Percentiles rank a stretch among this genome's conserved stretches.
Evolutionary conservation across 2,888 invertebrate species (phyloP).

Genomic region (Parnassius glacialis): DNA sequence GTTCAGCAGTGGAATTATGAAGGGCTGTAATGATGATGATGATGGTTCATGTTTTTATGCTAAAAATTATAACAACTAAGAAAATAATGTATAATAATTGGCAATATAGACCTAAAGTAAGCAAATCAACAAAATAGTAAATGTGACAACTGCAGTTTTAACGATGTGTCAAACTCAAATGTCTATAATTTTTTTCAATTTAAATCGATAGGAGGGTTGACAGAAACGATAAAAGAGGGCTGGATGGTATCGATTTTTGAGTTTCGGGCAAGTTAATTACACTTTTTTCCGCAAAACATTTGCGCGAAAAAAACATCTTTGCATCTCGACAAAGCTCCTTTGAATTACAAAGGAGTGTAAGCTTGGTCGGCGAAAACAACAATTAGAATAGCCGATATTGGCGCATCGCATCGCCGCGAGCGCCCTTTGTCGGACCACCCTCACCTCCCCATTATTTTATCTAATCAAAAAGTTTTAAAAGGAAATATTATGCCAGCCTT

Average conservation of each 20-base stretch:
- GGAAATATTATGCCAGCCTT: constrained; percentile 81
- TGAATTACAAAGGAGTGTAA: constrained; percentile 67
- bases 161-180: constrained; percentile 60
- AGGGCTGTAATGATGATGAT: too few species aligned
- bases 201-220: constrained; percentile 61
- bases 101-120: not conserved
- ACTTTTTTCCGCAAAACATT: constrained; percentile 19
- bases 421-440: constrained; percentile 53
- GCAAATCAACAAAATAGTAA: constrained; percentile 53
- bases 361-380: constrained; percentile 71
- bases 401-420: constrained; percentile 69
- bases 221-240: constrained; percentile 32
- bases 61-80: too few species aligned
- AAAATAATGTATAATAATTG: too few species aligned
- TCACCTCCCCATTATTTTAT: constrained; percentile 79
- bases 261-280: constrained; percentile 57
- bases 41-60: too few species aligned
- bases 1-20: too few species aligned
- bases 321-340: constrained; percentile 32
- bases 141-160: constrained; percentile 44
- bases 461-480: constrained; percentile 83
- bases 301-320: constrained; percentile 19
- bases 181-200: constrained; percentile 65
- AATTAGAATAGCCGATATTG: constrained; percentile 79
- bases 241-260: constrained; percentile 43